A percentile compares a stretch with the other conserved stretches of the same genome.
Conservation (phyloP, 2,113 vertebrate genomes). For the Cyprinus carpio region DNA sequence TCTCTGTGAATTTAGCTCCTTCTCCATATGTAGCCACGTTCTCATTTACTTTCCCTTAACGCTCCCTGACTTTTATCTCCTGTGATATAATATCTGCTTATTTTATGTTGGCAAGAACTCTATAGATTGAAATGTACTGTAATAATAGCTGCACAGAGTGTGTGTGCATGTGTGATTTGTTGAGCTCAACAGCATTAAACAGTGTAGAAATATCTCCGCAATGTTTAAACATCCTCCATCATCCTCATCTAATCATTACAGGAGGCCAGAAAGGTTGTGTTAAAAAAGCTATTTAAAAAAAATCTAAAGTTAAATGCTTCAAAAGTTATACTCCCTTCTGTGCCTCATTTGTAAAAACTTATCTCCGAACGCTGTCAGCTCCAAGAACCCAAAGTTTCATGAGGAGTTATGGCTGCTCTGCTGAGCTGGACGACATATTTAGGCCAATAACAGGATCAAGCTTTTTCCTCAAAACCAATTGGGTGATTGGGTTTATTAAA, state of each 20-base stretch:
- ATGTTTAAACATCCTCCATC: conserved; percentile 48
- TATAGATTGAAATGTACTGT: neutral
- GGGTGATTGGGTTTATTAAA: conserved; percentile 13
- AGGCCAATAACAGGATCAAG: conserved; percentile 38
- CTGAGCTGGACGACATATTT: conserved; percentile 24
- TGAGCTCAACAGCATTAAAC: neutral
- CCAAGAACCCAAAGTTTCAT: conserved; percentile 40
- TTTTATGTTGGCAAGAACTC: conserved; percentile 1
- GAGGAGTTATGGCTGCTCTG: conserved; percentile 31
- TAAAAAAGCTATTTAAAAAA: conserved; percentile 43
- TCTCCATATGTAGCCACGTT: neutral
- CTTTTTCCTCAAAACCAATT: conserved; percentile 17
- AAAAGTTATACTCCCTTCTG: conserved; percentile 50
- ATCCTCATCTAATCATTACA: conserved; percentile 48
- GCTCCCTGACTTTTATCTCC: neutral
- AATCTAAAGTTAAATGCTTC: conserved; percentile 47
- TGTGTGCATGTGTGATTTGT: neutral
- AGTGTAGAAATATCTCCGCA: conserved; percentile 19
- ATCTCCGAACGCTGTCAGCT: conserved; percentile 29
- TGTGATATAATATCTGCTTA: neutral
- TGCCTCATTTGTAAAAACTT: conserved; percentile 46
- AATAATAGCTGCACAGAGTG: neutral
- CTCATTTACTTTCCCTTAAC: neutral
- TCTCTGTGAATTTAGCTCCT: neutral
- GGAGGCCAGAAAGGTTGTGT: conserved; percentile 38